Conservation (phyloP, 2,113 vertebrate genomes). For the Thryonomys swinderianus region DNA sequence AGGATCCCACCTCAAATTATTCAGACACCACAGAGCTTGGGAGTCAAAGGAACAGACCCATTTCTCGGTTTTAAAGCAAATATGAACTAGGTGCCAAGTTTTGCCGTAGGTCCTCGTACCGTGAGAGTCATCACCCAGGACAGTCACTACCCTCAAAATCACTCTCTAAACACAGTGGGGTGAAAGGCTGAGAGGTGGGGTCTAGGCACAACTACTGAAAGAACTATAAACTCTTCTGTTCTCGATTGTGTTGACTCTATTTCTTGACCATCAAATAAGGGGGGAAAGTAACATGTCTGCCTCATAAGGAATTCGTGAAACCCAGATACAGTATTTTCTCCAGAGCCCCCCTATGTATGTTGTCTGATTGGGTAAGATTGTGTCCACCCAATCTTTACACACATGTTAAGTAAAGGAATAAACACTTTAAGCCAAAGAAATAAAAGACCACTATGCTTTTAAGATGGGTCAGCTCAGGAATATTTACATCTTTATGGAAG, state of each 20-base stretch:
- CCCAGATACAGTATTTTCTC: not conserved
- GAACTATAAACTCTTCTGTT: not conserved
- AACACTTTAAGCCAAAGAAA: not conserved
- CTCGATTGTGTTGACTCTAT: not conserved
- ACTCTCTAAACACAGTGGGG: not conserved
- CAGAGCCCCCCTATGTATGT: not conserved
- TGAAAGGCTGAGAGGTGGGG: not conserved
- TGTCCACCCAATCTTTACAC: not conserved
- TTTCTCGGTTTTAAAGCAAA: not conserved
- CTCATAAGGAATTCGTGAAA: not conserved
- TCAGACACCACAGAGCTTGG: not conserved
- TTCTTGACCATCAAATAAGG: not conserved
- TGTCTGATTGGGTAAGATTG: no score
- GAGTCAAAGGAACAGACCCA: not conserved
- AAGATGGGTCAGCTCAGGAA: not conserved
- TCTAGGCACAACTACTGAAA: not conserved
- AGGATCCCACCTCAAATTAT: not conserved
- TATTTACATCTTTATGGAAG: conserved; percentile 29
- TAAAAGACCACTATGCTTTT: not conserved
- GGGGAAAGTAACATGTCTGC: not conserved
- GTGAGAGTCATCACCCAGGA: not conserved
- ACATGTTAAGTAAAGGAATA: not conserved
- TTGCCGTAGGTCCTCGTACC: not conserved
- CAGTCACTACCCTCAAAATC: not conserved
- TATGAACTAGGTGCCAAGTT: not conserved